Conservation (phyloP, 2,888 invertebrate genomes). For the Norana najaformis region DNA sequence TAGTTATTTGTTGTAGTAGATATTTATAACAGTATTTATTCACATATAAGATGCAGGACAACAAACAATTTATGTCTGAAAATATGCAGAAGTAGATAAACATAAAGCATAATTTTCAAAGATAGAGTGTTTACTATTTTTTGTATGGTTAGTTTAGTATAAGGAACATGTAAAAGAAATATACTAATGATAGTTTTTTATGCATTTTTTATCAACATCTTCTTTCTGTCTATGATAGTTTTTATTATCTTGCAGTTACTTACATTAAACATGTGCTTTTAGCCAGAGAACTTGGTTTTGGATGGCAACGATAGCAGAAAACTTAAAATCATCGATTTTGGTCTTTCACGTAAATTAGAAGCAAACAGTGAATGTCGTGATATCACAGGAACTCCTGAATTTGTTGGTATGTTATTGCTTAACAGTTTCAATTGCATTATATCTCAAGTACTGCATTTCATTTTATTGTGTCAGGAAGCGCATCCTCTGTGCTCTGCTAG, state of each 20-base stretch:
- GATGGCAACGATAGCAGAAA: conserved; percentile 64
- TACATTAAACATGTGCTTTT: conserved; percentile 44
- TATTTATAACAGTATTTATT: not conserved
- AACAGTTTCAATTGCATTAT: not conserved
- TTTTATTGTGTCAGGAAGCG: no score
- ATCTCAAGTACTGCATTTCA: not conserved
- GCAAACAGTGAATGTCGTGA: conserved; percentile 65
- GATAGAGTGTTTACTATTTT: not conserved
- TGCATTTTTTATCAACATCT: not conserved
- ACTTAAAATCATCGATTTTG: conserved; percentile 73
- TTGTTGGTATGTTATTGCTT: conserved; percentile 64
- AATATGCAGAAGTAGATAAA: not conserved
- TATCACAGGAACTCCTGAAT: conserved; percentile 68
- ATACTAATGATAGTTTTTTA: not conserved
- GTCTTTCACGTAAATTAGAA: conserved; percentile 65
- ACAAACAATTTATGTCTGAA: not conserved
- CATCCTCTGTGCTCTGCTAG: no score
- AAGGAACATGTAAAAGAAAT: not conserved
- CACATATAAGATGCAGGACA: not conserved
- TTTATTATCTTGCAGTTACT: not conserved
- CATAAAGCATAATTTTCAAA: not conserved
- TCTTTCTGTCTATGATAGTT: not conserved
- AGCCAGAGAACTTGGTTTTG: conserved; percentile 72
- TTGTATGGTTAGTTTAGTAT: not conserved
- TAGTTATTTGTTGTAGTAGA: not conserved